Percentiles rank a stretch among this genome's conserved stretches.
phyloP scores from a whole-genome alignment of 2,113 vertebrate species.

The Triplophysa dalaica region DNA sequence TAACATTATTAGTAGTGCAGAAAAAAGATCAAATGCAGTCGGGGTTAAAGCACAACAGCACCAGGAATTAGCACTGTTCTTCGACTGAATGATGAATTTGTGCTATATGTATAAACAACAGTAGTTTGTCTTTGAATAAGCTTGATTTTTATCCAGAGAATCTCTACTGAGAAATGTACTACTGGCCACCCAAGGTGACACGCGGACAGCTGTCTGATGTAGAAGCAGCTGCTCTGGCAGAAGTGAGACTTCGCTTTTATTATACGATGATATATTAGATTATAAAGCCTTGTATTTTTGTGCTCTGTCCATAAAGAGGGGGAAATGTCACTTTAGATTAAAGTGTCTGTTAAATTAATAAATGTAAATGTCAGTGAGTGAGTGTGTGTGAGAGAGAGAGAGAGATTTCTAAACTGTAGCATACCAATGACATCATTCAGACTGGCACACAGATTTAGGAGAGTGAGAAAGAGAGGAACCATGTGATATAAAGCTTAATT shows the following conservation, averaged over 20 bases:
- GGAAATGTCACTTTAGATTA: too few species aligned
- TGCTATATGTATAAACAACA: not conserved
- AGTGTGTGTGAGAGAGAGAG: not conserved
- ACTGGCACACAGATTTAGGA: conserved; percentile 34
- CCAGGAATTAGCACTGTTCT: not conserved
- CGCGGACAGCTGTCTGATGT: conserved; percentile 6
- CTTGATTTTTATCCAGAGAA: not conserved
- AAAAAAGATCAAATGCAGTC: not conserved
- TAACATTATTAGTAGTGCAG: not conserved
- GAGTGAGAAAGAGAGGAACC: not conserved
- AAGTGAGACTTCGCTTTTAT: not conserved
- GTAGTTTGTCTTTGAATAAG: not conserved
- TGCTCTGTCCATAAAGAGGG: too few species aligned
- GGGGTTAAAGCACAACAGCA: too few species aligned
- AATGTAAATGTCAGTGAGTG: not conserved
- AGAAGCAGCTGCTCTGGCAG: conserved; percentile 27
- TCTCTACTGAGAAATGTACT: not conserved
- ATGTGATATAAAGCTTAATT: not conserved
- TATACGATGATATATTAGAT: too few species aligned
- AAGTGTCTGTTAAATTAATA: too few species aligned
- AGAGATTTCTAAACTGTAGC: not conserved
- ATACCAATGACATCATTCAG: conserved; percentile 27
- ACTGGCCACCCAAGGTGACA: conserved; percentile 5
- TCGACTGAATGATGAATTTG: not conserved
- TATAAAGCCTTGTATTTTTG: too few species aligned